Evolutionary conservation across 2,113 vertebrate species (phyloP), one percentile per base, ranked within the genome.

Genomic region (Anarhynchus alexandrinus): DNA sequence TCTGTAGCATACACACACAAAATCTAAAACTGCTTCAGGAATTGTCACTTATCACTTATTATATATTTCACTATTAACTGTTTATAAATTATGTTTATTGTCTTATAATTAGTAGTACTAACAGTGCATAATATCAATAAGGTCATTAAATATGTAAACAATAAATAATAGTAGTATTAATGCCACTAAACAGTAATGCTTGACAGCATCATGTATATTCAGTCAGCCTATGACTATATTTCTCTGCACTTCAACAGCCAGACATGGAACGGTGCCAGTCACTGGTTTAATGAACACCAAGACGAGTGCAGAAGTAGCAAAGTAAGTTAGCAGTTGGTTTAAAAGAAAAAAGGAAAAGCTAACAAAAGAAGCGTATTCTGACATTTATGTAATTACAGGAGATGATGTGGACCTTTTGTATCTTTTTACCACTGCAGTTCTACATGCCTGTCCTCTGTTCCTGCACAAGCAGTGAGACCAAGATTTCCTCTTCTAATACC

Each of bases 141-240:
- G 70, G 79, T 91, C 82, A 86, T 97, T 98, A 98, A 96, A 97
- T 96, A 97, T 95, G 96, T 96, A 98, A 98, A 97, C 97, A 97
- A 97, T 98, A 97, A 97, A 96, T 97, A 97, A 96, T 92, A 88
- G 71, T 67, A 91, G 82, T 97, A 97, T 93, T 95, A 96, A 96
- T 88, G 94, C 84, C 82, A 89, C 73, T 29, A 71, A 78, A 57
- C 49, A 79, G 65, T 36, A 86, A 65, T 61, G 76, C 64, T 93
- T 95, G 87, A 94, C 76, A 79, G 88, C 82, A 82, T 89, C 82
- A 12, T 51, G 81, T 79, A 80, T 88, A 82, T 88, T 95, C 86
- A 80, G 69, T 85, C 91, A 95, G 64, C 34, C 43, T 58, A 26
- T 3, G 13, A 78, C 65, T 77, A 27, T 90, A 89, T 93, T 97